Evolutionary conservation across 2,797 vertebrate species (phyloP).

Genomic region (Takifugu ocellatus): DNA sequence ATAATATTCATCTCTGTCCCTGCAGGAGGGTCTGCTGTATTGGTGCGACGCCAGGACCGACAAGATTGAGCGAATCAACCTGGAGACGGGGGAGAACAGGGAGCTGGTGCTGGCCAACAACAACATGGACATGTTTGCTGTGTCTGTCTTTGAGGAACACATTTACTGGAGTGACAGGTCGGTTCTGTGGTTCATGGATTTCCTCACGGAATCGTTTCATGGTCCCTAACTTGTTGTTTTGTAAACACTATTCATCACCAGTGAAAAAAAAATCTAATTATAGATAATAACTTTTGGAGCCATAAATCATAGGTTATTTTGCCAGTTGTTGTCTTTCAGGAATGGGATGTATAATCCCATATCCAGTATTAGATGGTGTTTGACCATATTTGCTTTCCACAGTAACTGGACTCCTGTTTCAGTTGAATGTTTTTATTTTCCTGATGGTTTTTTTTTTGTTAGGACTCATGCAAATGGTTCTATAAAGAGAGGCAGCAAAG

Average conservation of each 20-base stretch:
- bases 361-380: neutral
- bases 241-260: no score
- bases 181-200: constrained; percentile 2
- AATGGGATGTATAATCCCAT: no score
- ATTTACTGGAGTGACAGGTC: constrained; percentile 98
- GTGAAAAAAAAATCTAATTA: no score
- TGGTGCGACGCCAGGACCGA: constrained; percentile 97
- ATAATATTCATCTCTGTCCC: constrained; percentile 6
- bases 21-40: constrained; percentile 88
- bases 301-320: neutral
- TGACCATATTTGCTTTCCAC: no score
- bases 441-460: constrained; percentile 12
- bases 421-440: constrained; percentile 4
- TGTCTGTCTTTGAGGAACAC: constrained; percentile 93
- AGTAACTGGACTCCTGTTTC: neutral
- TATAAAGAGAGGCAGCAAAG: constrained; percentile 94
- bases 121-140: constrained; percentile 99
- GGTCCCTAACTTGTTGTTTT: no score
- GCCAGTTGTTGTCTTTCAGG: no score
- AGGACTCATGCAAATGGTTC: constrained; percentile 97
- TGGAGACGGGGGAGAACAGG: constrained; percentile 91
- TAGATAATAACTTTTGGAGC: no score
- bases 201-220: constrained; percentile 6
- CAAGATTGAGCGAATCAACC: constrained; percentile 93
- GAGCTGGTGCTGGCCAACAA: constrained; percentile 91